A percentile compares a stretch with the other conserved stretches of the same genome.
Evolutionary conservation across 2,888 invertebrate genomes (phyloP).

Genomic region (Pherbina coryleti): DNA sequence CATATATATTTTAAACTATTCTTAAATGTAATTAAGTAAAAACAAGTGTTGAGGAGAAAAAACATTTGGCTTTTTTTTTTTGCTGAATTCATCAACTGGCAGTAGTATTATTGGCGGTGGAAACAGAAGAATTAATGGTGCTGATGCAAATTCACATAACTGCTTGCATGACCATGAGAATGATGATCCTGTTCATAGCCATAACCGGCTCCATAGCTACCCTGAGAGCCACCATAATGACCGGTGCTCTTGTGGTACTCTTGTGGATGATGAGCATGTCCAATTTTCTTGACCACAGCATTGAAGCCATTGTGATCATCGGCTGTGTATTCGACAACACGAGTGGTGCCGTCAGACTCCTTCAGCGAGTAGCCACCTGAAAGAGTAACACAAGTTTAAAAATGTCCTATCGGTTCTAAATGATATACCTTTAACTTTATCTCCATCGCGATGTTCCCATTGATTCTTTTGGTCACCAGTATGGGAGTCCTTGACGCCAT

Average conservation of each 20-base stretch:
- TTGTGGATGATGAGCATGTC: constrained; percentile 65
- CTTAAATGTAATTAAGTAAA: too few species aligned
- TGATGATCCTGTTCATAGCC: constrained; percentile 49
- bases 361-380: constrained; percentile 69
- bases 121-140: constrained; percentile 45
- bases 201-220: constrained; percentile 47
- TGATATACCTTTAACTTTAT: constrained; percentile 69
- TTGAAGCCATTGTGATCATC: constrained; percentile 71
- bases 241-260: constrained; percentile 56
- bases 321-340: constrained; percentile 71
- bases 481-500: constrained; percentile 71
- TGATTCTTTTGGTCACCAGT: constrained; percentile 71
- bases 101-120: too few species aligned
- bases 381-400: too few species aligned
- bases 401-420: background rate
- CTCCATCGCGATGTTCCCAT: constrained; percentile 72
- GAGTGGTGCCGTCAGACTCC: constrained; percentile 71
- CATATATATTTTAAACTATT: too few species aligned
- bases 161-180: constrained; percentile 59
- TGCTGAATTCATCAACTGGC: too few species aligned
- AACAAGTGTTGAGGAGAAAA: too few species aligned
- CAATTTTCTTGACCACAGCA: constrained; percentile 71
- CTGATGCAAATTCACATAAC: constrained; percentile 63
- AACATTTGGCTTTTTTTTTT: too few species aligned
- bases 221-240: constrained; percentile 46